Evolutionary conservation across 2,113 vertebrate species (phyloP).

Genomic region (Strix aluco): DNA sequence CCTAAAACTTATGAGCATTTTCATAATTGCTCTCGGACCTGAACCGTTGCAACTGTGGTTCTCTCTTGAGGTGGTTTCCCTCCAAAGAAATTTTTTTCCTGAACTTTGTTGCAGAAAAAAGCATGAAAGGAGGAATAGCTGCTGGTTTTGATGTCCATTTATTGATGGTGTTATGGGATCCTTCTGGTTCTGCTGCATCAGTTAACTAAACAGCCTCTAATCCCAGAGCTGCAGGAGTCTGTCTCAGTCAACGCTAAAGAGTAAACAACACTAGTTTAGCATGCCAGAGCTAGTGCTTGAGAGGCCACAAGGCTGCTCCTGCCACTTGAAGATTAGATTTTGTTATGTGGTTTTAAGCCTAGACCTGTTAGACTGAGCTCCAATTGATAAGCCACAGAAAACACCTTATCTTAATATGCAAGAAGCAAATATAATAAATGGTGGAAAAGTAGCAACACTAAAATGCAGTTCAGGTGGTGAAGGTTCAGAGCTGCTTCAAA

Average conservation of each 20-base stretch:
- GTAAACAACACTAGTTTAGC: background rate
- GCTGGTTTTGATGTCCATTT: background rate
- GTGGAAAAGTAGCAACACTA: background rate
- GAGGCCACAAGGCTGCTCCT: background rate
- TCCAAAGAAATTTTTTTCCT: background rate
- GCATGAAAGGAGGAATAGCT: background rate
- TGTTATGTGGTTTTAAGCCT: background rate
- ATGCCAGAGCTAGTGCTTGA: background rate
- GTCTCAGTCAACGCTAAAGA: background rate
- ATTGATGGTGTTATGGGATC: background rate
- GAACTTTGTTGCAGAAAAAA: background rate
- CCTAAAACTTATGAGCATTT: background rate
- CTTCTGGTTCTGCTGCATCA: constrained; percentile 1
- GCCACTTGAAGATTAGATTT: background rate
- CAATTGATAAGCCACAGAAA: background rate
- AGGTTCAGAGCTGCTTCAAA: background rate
- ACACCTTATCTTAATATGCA: background rate
- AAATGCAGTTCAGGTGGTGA: background rate
- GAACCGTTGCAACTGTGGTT: background rate
- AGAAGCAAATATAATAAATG: background rate
- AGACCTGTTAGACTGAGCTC: background rate
- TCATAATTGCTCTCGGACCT: background rate
- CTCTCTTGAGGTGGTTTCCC: background rate
- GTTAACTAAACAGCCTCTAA: constrained; percentile 8
- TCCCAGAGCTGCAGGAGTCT: background rate